Evolutionary conservation across 2,888 invertebrate genomes (phyloP).

Genomic region (Torymus texanus): DNA sequence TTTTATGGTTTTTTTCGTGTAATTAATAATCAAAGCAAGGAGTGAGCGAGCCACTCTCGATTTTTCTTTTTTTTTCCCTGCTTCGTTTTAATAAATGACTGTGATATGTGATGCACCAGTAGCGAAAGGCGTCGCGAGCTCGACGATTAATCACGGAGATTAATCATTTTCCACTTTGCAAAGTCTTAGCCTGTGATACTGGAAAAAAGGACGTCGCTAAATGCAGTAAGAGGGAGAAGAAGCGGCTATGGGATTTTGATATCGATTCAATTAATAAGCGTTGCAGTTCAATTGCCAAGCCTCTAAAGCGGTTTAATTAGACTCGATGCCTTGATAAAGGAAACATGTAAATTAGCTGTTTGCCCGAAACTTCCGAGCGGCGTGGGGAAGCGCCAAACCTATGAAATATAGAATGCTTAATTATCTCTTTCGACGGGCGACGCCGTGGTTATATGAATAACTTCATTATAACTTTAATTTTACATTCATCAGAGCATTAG

Average conservation of each 20-base stretch:
- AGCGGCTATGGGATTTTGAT: too few species aligned
- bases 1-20: neutral
- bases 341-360: slow-evolving; percentile 43
- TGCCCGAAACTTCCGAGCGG: slow-evolving; percentile 13
- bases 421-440: slow-evolving; percentile 29
- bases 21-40: neutral
- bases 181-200: neutral
- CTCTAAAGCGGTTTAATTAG: slow-evolving; percentile 33
- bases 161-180: slow-evolving; percentile 35
- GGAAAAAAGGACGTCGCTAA: neutral
- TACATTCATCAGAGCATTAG: neutral
- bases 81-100: slow-evolving; percentile 36
- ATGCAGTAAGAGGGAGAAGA: neutral
- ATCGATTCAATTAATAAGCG: slow-evolving; percentile 9
- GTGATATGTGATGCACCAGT: neutral
- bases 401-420: slow-evolving; percentile 29
- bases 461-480: slow-evolving; percentile 7
- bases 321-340: slow-evolving; percentile 20
- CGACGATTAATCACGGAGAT: slow-evolving; percentile 47
- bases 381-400: neutral
- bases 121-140: neutral
- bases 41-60: neutral
- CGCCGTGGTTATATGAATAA: neutral
- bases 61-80: slow-evolving; percentile 4
- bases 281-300: neutral